Conservation (phyloP, 2,113 vertebrate genomes). For the Aix galericulata region DNA sequence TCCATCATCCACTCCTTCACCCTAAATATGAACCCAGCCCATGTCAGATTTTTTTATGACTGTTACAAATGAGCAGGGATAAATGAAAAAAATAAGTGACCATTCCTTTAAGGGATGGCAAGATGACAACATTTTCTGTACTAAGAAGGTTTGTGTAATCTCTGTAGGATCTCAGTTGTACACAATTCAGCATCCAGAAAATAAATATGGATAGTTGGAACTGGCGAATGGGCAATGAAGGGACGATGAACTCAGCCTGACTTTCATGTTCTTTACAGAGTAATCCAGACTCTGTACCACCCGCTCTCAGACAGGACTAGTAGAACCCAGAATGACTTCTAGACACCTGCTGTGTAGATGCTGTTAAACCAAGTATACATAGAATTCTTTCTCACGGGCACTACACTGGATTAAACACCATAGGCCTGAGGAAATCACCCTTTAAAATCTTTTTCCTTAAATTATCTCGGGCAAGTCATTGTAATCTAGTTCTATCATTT, state of each 20-base stretch:
- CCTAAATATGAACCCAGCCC: not conserved
- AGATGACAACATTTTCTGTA: constrained; percentile 1
- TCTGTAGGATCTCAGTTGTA: not conserved
- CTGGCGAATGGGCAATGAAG: not conserved
- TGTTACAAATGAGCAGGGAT: constrained; percentile 16
- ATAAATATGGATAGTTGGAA: not conserved
- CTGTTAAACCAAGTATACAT: not conserved
- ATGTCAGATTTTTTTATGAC: not conserved
- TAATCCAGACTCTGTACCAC: not conserved
- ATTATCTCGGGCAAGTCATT: not conserved
- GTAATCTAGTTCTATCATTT: not conserved
- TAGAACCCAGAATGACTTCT: not conserved
- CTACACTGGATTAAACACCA: not conserved
- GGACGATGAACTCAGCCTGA: fast-evolving
- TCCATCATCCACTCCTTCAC: not conserved
- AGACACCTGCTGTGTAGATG: not conserved
- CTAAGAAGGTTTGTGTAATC: constrained; percentile 32
- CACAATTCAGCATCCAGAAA: not conserved
- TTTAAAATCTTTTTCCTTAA: not conserved
- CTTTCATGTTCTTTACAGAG: not conserved
- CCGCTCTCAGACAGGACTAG: not conserved
- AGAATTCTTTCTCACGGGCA: not conserved
- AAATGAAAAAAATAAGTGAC: constrained; percentile 47
- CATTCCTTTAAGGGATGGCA: constrained; percentile 7
- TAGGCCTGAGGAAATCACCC: not conserved